Base-by-base conservation (phyloP, 2,797 vertebrate genomes). In the Gorsachius magnificus region DNA sequence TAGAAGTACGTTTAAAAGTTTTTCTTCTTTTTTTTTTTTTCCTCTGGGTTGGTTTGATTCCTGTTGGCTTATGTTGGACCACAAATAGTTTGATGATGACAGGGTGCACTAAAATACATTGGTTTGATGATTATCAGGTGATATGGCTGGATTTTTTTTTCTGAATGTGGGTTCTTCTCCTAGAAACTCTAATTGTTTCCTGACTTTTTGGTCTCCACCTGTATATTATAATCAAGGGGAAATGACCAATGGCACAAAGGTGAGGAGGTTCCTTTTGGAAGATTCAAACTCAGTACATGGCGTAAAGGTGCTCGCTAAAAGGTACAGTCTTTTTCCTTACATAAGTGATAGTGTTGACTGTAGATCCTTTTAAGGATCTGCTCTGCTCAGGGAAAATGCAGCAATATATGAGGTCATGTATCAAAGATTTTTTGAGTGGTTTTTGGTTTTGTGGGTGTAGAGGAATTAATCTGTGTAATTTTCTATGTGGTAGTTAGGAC, bases 211-310 rank as follows among this genome's bases (percentile, higher is more conserved):
- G 24, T 74, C 58, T 76, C 31, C 46, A 85, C 21, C 21, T 70
- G 51, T 65, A 16, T 86, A 6, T 57, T 63, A 61, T 82, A 61
- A 82, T 25, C 9, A 70, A 54, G 78, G 50, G 51, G 29, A 79
- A 76, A 54, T n/a, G 26, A 6, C n/a, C 33, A 69, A 4, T 29
- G 41, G 20, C 24, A 43, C 41, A 69, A 24, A 64, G 33, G 5
- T 36, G 54, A 87, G 65, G 36, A 75, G 36, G 18, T 61, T 92
- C 26, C 13, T 74, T 61, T 72, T 38, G 63, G 26, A 75, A 24
- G 7, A 41, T 36, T 57, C n/a, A 54, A 46, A 61, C 13, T 6
- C 20, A 35, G 20, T 17, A 17, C 0, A 0, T 33, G 15, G 5
- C 9, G 2, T 51, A 68, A 54, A 36, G 51, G 18, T 78, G 35